Evolutionary conservation across 35 echinoderm and acorn worm genomes (phyloP), one percentile per base, ranked within the genome.

Genomic region (Heliocidaris tuberculata): DNA sequence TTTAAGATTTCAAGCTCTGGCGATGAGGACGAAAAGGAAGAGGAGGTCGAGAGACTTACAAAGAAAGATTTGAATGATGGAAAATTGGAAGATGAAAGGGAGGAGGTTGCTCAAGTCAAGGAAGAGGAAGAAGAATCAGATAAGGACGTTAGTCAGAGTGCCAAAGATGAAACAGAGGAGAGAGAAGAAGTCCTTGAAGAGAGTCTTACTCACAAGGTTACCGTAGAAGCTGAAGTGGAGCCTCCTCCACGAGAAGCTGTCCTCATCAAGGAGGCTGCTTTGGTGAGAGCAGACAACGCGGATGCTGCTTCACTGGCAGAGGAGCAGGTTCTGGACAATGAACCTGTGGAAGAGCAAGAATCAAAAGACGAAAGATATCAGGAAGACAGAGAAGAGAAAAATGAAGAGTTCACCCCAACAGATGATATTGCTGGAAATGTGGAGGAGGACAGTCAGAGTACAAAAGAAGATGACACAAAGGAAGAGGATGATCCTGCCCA

Each of bases 41-140:
- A 92, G 88, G 59, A 50, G 31, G 19, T 35, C 12, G 48, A 95
- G 50, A 48, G 31, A 54, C 88, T 85, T 15, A 47, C 49, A 70
- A 32, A 85, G 54, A 60, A 85, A 19, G 60, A 95, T 31, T 48
- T 13, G 27, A 21, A 61, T 48, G 11, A 35, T 65, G 78, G 17
- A 29, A 94, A 85, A 31, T 30, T 50, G 27, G 93, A 94, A 94
- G 93, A 94, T 30, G 65, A 65, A 85, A 65, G 19, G 21, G 78
- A 85, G 35, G 48, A 94, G 10, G 16, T 1, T 31, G 2, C 93
- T 94, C 11, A 31, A 6, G 54, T 85, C 32, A 47, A 85, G 60
- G 32, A 94, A 49, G 93, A 94, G 16, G 93, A 94, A 85, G 92
- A 90, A 90, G 85, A 93, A 17, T 47, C 31, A 32, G 60, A 86